phyloP scores from a whole-genome alignment of 2,888 invertebrate species.

The Pollenia labialis region DNA sequence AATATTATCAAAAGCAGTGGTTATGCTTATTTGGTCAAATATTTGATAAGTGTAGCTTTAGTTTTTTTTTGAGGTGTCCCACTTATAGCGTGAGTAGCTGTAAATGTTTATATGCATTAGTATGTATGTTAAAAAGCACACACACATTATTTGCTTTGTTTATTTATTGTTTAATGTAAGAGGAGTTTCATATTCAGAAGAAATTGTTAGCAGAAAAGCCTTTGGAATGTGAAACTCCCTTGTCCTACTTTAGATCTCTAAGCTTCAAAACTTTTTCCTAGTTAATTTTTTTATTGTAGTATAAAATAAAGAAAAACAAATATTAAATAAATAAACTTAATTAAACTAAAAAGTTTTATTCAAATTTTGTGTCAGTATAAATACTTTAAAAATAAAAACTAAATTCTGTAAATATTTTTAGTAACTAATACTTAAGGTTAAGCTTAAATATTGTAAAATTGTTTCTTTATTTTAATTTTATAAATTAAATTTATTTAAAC shows the following conservation, averaged over 20 bases:
- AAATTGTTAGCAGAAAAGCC: neutral
- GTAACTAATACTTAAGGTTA: no score
- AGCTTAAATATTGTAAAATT: no score
- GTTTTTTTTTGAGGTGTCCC: neutral
- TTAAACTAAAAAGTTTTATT: neutral
- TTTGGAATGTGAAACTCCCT: neutral
- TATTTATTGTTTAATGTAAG: conserved; percentile 5
- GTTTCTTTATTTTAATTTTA: no score
- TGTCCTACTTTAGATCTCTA: conserved; percentile 1
- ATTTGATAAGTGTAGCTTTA: no score
- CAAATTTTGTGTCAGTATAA: no score
- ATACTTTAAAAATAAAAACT: no score
- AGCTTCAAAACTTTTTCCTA: conserved; percentile 1
- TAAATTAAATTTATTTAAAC: no score
- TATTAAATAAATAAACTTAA: neutral
- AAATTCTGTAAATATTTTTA: no score
- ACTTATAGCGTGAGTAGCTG: neutral
- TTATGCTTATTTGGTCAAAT: no score
- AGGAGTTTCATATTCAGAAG: neutral
- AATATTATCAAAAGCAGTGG: no score
- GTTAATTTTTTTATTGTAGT: neutral
- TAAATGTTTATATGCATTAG: neutral
- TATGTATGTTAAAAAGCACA: neutral
- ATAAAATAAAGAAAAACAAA: neutral
- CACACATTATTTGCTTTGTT: conserved; percentile 38